Percentiles rank a stretch among this genome's conserved stretches.
These are phyloP conservation scores for Microcebus ravelobensis DNA, from an alignment of 2,113 vertebrate species.

Conservation along the genomic window DNA sequence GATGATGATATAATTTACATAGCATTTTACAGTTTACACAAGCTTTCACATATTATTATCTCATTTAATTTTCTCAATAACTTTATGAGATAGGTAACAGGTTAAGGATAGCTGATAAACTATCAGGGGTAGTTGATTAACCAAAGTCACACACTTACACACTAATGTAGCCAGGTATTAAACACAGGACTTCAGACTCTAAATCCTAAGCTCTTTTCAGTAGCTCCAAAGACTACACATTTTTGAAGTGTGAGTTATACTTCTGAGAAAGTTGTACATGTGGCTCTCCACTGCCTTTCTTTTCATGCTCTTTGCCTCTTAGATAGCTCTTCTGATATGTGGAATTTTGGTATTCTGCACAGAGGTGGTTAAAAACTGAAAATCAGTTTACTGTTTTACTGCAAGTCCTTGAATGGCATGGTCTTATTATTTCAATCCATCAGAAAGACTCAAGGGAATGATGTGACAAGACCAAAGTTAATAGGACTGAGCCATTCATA, in stretches of 20 bases:
- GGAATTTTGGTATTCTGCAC: constrained; percentile 5
- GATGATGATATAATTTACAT: constrained; percentile 20
- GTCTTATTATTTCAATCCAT: constrained; percentile 25
- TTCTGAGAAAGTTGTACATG: not conserved
- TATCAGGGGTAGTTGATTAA: not conserved
- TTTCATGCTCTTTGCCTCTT: not conserved
- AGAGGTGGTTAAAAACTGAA: not conserved
- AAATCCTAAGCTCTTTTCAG: constrained; percentile 13
- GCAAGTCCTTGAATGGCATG: not conserved
- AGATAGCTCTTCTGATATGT: not conserved
- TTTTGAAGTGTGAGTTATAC: not conserved
- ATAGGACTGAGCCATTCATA: not conserved
- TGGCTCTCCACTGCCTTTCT: not conserved
- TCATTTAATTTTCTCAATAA: constrained; percentile 43
- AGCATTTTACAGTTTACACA: constrained; percentile 39
- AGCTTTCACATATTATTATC: not conserved
- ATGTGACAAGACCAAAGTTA: constrained; percentile 13
- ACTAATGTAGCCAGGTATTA: not conserved
- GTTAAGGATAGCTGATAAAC: not conserved
- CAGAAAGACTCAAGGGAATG: constrained; percentile 25
- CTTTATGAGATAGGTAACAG: constrained; percentile 3
- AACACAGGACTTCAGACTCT: constrained; percentile 6
- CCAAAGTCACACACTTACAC: not conserved
- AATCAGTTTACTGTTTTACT: constrained; percentile 41
- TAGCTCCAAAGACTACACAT: not conserved